A percentile compares a stretch with the other conserved stretches of the same genome.
Evolutionary conservation across 2,888 invertebrate species (phyloP).

Genomic region (Drosophila nr. medialis): DNA sequence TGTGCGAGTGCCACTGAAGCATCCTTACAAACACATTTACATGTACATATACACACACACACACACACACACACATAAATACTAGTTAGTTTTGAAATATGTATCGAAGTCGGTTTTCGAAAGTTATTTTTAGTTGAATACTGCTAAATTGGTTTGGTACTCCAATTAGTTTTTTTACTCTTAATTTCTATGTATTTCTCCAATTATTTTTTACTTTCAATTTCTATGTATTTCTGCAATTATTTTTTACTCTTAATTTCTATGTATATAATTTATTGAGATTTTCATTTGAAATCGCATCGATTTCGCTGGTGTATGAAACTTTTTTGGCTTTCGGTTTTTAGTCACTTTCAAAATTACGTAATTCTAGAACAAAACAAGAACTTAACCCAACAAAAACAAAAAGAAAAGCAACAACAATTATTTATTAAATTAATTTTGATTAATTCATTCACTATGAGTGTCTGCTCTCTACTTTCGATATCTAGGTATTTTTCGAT

Average conservation of each 20-base stretch:
- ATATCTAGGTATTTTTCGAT: constrained; percentile 85
- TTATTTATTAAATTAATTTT: not conserved
- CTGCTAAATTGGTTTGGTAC: constrained; percentile 1
- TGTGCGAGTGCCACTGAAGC: not conserved
- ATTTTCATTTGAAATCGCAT: constrained; percentile 3
- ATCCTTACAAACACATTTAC: not conserved
- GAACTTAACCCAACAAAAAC: constrained; percentile 21
- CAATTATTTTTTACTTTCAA: too few species aligned
- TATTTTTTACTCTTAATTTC: constrained; percentile 4
- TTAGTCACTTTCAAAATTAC: constrained; percentile 51
- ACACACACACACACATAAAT: not conserved
- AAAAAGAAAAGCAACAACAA: not conserved
- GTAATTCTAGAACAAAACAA: constrained; percentile 44
- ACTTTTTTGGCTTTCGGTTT: constrained; percentile 48
- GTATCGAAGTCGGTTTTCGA: not conserved
- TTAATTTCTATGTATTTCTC: constrained; percentile 4
- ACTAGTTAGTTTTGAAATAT: not conserved
- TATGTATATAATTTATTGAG: not conserved
- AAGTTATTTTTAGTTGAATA: not conserved
- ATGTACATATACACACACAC: not conserved
- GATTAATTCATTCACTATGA: constrained; percentile 2
- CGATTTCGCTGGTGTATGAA: constrained; percentile 49
- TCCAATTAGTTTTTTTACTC: constrained; percentile 2
- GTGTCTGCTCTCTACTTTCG: constrained; percentile 2
- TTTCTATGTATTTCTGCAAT: too few species aligned